Base-by-base conservation (phyloP, 1,140 invertebrate genomes). In the Drosophila subobscura region DNA sequence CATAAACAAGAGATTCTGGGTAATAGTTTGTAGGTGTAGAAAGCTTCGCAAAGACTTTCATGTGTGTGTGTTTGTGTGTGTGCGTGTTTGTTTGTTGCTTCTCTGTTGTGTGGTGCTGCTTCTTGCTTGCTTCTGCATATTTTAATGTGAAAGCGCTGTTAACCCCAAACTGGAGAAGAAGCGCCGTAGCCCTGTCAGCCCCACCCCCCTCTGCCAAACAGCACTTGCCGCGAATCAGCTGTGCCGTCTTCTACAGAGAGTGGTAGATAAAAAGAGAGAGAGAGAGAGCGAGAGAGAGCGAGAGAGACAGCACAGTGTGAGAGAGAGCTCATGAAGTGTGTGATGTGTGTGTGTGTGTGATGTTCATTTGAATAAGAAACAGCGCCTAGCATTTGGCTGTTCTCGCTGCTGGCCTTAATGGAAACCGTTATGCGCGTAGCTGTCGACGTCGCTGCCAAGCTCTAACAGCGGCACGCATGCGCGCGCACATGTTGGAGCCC, bases 81-180 rank as follows among this genome's bases (percentile, higher is more conserved):
- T 42, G 12, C 42, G 49, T 40, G 10, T 47, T 55, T 52, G 45
- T 56, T 76, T 71, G 55, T 42, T 72, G 74, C 41, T 56, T 66
- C 51, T 59, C 67, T 81, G 73, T 66, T 74, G 75, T 59, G 16
- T 20, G 16, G 44, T 50, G 65, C 67, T 80, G 80, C 80, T 85
- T 85, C 80, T 88, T 86, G 83, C 81, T 20, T 20, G 16, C 16
- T 20, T 20, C 16, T 37, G 6, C 25, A 27, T 86, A 78, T 83
- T 89, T 88, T 89, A 83, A 88, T 88, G 84, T 88, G 83, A 88
- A 88, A 88, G 83, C 83, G 83, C 84, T 83, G 74, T 75, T 88
- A 81, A 58, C 71, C 83, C 79, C 83, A 77, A 85, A 77, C 54
- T 50, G 33, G 10, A 37, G 33, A 37, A 37, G 33, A 37, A 37